These are phyloP conservation scores for Ceratitis capitata DNA, from an alignment of 1,140 invertebrate genomes.

Conservation along the genomic window DNA sequence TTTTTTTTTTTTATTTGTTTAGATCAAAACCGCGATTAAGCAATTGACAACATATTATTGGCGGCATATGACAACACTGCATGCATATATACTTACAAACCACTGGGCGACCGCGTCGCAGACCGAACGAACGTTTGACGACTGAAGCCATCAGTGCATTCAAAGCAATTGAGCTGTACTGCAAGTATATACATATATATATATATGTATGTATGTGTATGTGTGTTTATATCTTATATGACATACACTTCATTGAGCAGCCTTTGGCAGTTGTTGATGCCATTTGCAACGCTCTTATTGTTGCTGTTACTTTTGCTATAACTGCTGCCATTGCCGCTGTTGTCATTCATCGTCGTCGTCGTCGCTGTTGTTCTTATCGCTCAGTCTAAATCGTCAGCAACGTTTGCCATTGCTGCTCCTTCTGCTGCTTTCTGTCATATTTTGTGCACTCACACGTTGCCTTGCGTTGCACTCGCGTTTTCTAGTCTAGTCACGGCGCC, in stretches of 20 bases:
- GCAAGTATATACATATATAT: not conserved
- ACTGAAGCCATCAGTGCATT: not conserved
- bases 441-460: constrained; percentile 7
- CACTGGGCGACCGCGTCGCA: not conserved
- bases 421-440: constrained; percentile 14
- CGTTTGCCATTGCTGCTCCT: not conserved
- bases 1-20: too few species aligned
- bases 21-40: constrained; percentile 28
- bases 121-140: too few species aligned
- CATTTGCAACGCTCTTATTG: not conserved
- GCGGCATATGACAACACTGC: not conserved
- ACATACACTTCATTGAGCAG: constrained; percentile 10
- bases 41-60: constrained; percentile 28
- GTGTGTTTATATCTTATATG: not conserved
- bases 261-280: constrained; percentile 21
- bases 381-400: not conserved
- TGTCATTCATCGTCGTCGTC: not conserved
- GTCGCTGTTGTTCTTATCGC: constrained; percentile 17
- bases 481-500: constrained; percentile 17
- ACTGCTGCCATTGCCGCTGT: not conserved
- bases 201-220: not conserved
- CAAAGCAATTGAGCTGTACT: not conserved
- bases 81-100: not conserved
- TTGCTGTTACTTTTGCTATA: too few species aligned
- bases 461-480: not conserved